Base-by-base conservation (phyloP, 2,888 invertebrate species). In the Nemotelus pantherinus region DNA sequence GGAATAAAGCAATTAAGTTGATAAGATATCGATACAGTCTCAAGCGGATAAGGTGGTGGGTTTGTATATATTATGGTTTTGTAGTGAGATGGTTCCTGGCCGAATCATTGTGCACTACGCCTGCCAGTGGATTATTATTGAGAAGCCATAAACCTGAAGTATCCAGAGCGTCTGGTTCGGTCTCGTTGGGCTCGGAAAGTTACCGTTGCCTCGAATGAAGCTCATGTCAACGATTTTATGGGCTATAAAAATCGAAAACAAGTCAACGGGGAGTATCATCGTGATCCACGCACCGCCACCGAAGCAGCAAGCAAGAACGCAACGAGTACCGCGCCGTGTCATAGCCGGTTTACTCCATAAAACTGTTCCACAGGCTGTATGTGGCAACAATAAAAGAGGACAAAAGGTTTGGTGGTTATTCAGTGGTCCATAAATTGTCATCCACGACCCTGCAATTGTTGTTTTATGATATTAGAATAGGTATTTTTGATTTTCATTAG, bases 1-100 rank as follows among this genome's bases (percentile, higher is more conserved):
- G 57, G 74, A 74, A 74, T 74, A 74, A 74, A 74, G 74, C 74
- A 74, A 74, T 74, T 74, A 74, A 74, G 74, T 74, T 48, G 74
- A 63, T 60, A 74, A 74, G 74, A 74, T 74, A 74, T 74, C 74
- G 60, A 63, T 74, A 63, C n/a, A 71, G 60, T 5, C 60, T 60
- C 43, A 41, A 39, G 25, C 41, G 74, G 63, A 74, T 63, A 63
- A 41, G 47, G n/a, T 25, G 25, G 25, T 25, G 25, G 25, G 25
- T 25, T 25, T 25, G 25, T 25, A 25, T 25, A 25, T 25, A 25
- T 25, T 25, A 25, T 25, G 25, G 25, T 25, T 25, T 25, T 25
- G 25, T 25, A 25, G 25, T 25, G 25, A 25, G 25, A 25, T 25
- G 25, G 25, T 25, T 25, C 25, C 25, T 25, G 25, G 25, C 25